A percentile compares a stretch with the other conserved stretches of the same genome.
phyloP scores from a whole-genome alignment of 2,113 vertebrate genomes.

The Petromus typicus region DNA sequence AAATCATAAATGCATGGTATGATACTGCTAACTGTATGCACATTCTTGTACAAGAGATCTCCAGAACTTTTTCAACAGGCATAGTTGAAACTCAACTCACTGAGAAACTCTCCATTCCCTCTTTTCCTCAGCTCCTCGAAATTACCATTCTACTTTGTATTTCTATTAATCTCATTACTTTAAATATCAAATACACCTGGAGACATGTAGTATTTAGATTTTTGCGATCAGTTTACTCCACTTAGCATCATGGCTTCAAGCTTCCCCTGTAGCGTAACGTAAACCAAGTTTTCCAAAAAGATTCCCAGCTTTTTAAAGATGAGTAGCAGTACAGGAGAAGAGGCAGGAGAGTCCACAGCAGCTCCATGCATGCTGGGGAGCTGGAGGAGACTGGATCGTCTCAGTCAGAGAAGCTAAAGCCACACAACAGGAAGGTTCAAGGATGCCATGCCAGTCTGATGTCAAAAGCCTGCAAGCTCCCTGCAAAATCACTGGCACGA shows the following conservation, averaged over 20 bases:
- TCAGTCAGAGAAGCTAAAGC: background rate
- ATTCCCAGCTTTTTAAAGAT: background rate
- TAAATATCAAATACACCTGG: background rate
- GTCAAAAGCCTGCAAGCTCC: background rate
- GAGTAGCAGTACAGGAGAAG: background rate
- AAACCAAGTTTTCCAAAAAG: too few relatives aligned
- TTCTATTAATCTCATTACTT: constrained; percentile 22
- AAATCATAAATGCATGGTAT: background rate
- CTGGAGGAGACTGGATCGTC: too few relatives aligned
- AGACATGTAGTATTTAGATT: background rate
- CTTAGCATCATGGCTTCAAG: background rate
- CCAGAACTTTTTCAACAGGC: background rate
- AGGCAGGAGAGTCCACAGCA: background rate
- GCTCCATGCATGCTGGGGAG: background rate
- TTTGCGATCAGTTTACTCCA: background rate
- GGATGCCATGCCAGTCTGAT: background rate
- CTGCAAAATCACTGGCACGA: background rate
- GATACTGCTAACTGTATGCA: background rate
- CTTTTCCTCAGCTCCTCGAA: background rate
- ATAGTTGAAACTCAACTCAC: background rate
- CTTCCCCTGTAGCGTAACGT: background rate
- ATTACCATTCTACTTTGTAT: background rate
- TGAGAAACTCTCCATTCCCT: background rate
- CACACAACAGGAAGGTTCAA: background rate
- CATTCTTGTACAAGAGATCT: background rate